These are phyloP conservation scores for Pachliopta kotzebuea DNA, from an alignment of 2,888 invertebrate genomes.

Conservation along the genomic window DNA sequence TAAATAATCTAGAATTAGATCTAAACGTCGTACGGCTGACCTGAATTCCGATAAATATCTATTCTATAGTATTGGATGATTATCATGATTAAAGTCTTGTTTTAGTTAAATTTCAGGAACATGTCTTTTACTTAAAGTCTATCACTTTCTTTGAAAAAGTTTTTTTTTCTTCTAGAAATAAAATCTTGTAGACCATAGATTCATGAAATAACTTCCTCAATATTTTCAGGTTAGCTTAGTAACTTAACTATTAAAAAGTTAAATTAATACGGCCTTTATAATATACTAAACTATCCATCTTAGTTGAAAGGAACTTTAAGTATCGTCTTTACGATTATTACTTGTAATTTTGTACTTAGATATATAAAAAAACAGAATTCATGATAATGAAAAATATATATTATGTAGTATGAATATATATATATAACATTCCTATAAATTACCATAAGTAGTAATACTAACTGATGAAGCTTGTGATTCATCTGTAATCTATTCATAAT, in stretches of 20 bases:
- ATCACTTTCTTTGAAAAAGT: too few species aligned
- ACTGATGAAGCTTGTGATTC: too few species aligned
- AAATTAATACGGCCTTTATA: neutral
- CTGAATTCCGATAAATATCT: neutral
- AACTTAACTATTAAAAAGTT: neutral
- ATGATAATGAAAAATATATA: neutral
- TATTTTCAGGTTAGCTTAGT: neutral
- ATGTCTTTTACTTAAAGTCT: too few species aligned
- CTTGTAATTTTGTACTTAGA: constrained; percentile 6
- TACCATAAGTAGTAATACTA: neutral
- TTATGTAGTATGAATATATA: neutral
- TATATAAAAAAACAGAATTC: constrained; percentile 8
- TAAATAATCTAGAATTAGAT: constrained; percentile 30
- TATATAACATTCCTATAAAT: neutral
- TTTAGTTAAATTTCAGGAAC: too few species aligned
- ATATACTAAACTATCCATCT: constrained; percentile 11
- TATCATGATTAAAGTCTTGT: too few species aligned
- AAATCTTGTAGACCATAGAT: neutral
- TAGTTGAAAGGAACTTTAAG: neutral
- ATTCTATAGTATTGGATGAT: neutral
- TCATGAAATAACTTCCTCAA: neutral
- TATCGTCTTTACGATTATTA: neutral
- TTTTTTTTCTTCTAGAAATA: too few species aligned
- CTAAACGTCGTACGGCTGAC: neutral
- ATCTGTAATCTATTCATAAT: too few species aligned